Percentiles rank a stretch among this genome's conserved stretches.
Evolutionary conservation across 2,797 vertebrate genomes (phyloP).

Genomic region (Pogonophryne albipinna): DNA sequence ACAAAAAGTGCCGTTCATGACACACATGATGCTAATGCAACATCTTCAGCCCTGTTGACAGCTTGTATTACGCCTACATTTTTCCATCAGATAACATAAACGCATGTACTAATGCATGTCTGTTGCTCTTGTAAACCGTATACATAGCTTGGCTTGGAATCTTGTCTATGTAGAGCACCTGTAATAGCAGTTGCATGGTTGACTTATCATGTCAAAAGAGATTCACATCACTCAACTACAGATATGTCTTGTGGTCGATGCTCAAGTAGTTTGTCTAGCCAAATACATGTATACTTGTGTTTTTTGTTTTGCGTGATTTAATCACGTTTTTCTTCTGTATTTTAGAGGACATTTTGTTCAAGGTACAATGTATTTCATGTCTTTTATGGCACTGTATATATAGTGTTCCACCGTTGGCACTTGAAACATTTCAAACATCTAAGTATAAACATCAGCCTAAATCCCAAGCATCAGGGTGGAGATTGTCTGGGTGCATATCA

Average conservation of each 20-base stretch:
- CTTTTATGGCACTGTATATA: conserved; percentile 1
- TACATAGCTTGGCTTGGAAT: conserved; percentile 35
- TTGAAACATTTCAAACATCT: conserved; percentile 41
- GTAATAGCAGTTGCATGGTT: conserved; percentile 55
- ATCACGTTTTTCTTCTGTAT: neutral
- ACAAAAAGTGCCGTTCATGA: conserved; percentile 17
- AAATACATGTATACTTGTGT: neutral
- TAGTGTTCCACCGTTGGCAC: neutral
- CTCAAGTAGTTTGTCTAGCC: neutral
- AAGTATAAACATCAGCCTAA: conserved; percentile 61
- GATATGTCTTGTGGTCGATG: neutral
- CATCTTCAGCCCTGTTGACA: conserved; percentile 16
- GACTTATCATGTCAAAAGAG: conserved; percentile 39
- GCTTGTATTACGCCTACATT: conserved; percentile 33
- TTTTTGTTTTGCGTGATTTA: neutral
- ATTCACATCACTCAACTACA: conserved; percentile 37
- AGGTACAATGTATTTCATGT: neutral
- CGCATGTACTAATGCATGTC: conserved; percentile 22
- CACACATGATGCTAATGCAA: conserved; percentile 20
- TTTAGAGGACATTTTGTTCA: neutral
- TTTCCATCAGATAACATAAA: conserved; percentile 52
- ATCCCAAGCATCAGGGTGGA: conserved; percentile 71
- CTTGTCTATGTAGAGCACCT: conserved; percentile 41
- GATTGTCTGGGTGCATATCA: conserved; percentile 66
- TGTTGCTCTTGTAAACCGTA: conserved; percentile 33